Evolutionary conservation across 1,140 invertebrate species (phyloP).

Genomic region (Brachystomella parvula): DNA sequence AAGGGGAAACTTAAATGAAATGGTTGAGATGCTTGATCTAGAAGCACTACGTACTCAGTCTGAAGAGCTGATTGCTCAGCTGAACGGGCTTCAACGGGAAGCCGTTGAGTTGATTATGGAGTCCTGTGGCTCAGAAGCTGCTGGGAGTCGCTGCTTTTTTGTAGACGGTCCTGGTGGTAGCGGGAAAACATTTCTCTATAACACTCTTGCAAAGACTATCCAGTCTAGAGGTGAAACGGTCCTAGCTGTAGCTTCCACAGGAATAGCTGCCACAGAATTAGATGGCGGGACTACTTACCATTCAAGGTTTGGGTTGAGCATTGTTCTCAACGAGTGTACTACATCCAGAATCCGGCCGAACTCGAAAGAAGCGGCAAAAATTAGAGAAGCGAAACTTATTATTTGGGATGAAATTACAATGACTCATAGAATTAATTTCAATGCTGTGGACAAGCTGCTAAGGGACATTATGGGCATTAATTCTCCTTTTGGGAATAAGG

Average conservation of each 20-base stretch:
- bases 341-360: not conserved
- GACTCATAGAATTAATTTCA: not conserved
- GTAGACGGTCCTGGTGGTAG: conserved; percentile 13
- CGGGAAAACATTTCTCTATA: conserved; percentile 26
- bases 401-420: conserved; percentile 26
- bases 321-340: not conserved
- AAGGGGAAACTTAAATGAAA: not conserved
- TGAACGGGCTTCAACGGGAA: not conserved
- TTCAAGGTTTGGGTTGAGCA: conserved; percentile 23
- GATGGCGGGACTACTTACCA: conserved; percentile 23
- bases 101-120: not conserved
- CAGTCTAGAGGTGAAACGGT: not conserved
- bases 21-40: conserved; percentile 9
- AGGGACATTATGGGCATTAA: not conserved
- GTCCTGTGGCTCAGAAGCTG: not conserved
- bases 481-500: conserved; percentile 22
- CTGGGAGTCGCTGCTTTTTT: not conserved
- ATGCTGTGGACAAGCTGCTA: conserved; percentile 12
- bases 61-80: not conserved
- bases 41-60: too few species aligned
- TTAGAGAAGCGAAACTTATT: conserved; percentile 15
- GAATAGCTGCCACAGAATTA: conserved; percentile 31
- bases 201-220: not conserved
- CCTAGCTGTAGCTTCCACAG: conserved; percentile 26
- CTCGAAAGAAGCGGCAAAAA: not conserved